Conservation (phyloP, 1,140 invertebrate genomes). For the Cyclargus thomasi region DNA sequence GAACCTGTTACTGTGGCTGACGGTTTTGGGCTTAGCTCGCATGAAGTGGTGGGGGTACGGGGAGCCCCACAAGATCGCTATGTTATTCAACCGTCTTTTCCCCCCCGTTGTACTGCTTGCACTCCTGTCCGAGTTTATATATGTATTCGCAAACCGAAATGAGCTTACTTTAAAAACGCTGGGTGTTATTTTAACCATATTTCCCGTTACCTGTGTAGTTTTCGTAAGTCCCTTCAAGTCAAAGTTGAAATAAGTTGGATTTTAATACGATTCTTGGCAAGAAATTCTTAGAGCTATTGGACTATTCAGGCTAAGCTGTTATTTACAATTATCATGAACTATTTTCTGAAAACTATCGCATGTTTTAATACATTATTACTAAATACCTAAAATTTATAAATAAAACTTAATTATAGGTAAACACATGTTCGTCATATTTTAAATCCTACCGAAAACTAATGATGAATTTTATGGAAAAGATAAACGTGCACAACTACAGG, state of each 20-base stretch:
- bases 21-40: neutral
- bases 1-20: neutral
- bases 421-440: conserved; percentile 27
- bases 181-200: conserved; percentile 32
- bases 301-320: too few relatives aligned
- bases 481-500: conserved; percentile 35
- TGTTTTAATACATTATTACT: too few relatives aligned
- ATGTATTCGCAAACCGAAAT: conserved; percentile 23
- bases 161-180: conserved; percentile 29
- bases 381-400: too few relatives aligned
- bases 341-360: too few relatives aligned
- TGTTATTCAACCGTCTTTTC: neutral
- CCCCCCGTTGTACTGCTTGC: neutral
- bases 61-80: neutral
- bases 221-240: conserved; percentile 25
- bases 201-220: conserved; percentile 30
- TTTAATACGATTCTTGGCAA: too few relatives aligned
- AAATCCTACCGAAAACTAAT: conserved; percentile 32
- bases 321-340: too few relatives aligned
- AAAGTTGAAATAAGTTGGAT: neutral
- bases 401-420: conserved; percentile 32
- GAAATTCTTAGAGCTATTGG: too few relatives aligned
- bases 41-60: conserved; percentile 11
- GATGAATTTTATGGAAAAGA: conserved; percentile 34
- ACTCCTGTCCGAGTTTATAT: neutral